Conservation (phyloP, 2,888 invertebrate species). For the Synergus gifuensis region DNA sequence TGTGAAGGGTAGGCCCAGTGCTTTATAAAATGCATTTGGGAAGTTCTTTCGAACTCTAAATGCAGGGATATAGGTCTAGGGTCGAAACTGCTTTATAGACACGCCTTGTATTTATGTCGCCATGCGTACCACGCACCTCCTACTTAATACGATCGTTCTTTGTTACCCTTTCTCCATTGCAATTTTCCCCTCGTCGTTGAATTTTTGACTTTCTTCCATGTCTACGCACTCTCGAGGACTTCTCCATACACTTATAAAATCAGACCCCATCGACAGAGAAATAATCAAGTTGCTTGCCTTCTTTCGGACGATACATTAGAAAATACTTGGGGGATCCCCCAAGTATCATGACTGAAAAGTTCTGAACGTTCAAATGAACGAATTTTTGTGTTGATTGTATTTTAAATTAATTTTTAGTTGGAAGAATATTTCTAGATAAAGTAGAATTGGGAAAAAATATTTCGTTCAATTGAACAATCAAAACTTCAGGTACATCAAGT, state of each 20-base stretch:
- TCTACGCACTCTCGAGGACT: slow-evolving; percentile 50
- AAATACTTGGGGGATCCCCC: too few species aligned
- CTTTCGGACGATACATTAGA: neutral
- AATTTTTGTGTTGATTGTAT: too few species aligned
- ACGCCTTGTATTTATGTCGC: slow-evolving; percentile 75
- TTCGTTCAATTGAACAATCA: too few species aligned
- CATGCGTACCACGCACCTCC: slow-evolving; percentile 75
- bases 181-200: slow-evolving; percentile 36
- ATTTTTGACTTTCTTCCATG: slow-evolving; percentile 40
- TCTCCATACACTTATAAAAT: neutral
- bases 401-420: too few species aligned
- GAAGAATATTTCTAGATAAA: too few species aligned
- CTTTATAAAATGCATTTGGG: slow-evolving; percentile 23
- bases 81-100: slow-evolving; percentile 67
- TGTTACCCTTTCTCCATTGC: slow-evolving; percentile 43
- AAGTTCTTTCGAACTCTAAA: neutral
- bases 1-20: neutral
- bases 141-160: slow-evolving; percentile 67
- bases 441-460: too few species aligned
- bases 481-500: too few species aligned
- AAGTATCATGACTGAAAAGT: too few species aligned
- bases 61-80: slow-evolving; percentile 48
- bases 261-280: neutral
- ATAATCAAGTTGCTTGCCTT: neutral
- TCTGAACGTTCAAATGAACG: too few species aligned